Conservation (phyloP, 2,797 vertebrate species). For the Neomorphus geoffroyi region DNA sequence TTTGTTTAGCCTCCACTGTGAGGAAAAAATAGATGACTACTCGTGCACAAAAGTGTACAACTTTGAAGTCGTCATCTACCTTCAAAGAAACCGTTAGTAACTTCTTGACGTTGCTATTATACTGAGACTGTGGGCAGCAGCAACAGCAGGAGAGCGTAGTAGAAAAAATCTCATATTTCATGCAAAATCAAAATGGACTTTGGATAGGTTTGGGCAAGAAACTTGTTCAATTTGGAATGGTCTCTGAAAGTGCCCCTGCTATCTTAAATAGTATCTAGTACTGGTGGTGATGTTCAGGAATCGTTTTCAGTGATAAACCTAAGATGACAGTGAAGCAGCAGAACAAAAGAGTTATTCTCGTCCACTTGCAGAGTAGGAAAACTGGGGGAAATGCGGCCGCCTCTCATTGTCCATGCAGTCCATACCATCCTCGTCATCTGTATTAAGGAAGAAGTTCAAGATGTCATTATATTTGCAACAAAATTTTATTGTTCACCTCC, state of each 20-base stretch:
- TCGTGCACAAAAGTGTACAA: conserved; percentile 63
- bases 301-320: conserved; percentile 79
- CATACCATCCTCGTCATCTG: conserved; percentile 98
- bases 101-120: conserved; percentile 73
- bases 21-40: conserved; percentile 69
- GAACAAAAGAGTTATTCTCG: conserved; percentile 85
- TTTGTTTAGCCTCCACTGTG: conserved; percentile 69
- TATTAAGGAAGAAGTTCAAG: conserved; percentile 36
- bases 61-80: conserved; percentile 69
- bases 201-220: conserved; percentile 51
- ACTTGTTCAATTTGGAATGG: conserved; percentile 69
- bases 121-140: conserved; percentile 76
- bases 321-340: conserved; percentile 79
- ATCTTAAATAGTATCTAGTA: conserved; percentile 63
- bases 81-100: conserved; percentile 68
- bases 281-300: conserved; percentile 80
- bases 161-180: conserved; percentile 72
- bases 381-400: conserved; percentile 96
- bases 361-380: conserved; percentile 97
- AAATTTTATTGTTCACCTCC: background rate
- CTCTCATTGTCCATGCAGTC: conserved; percentile 96
- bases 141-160: conserved; percentile 76
- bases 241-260: conserved; percentile 75
- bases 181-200: conserved; percentile 73
- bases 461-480: background rate